A percentile compares a stretch with the other conserved stretches of the same genome.
These are phyloP conservation scores for Epinotia brunnichana DNA, from an alignment of 2,888 invertebrate genomes.

Conservation along the genomic window DNA sequence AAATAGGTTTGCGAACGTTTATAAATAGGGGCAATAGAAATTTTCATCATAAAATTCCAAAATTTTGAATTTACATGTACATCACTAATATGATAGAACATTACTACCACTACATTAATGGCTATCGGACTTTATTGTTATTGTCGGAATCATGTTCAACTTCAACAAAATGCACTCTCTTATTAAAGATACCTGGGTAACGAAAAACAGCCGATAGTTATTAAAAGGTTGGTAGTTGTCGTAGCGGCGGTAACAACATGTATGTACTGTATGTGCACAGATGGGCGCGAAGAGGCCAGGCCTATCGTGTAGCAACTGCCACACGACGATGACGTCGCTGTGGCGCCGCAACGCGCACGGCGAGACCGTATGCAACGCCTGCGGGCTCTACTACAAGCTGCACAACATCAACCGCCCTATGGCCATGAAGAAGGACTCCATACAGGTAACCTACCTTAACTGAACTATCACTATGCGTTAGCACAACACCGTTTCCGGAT, in stretches of 20 bases:
- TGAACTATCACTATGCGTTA: too few species aligned
- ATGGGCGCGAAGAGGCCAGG: conserved; percentile 90
- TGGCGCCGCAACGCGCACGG: conserved; percentile 89
- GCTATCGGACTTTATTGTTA: neutral
- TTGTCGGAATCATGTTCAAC: neutral
- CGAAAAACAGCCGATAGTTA: neutral
- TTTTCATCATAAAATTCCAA: too few species aligned
- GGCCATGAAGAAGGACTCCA: conserved; percentile 89
- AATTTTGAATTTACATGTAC: neutral
- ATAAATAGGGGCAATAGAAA: neutral
- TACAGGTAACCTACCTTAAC: conserved; percentile 64
- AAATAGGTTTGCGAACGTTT: neutral
- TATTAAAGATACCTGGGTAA: too few species aligned
- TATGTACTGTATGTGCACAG: conserved; percentile 56
- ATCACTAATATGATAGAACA: neutral
- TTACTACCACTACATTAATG: neutral
- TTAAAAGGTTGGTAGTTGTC: neutral
- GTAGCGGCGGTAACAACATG: conserved; percentile 1
- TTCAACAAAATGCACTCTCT: neutral
- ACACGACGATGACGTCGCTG: conserved; percentile 94
- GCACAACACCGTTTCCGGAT: too few species aligned
- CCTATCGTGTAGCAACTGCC: conserved; percentile 94
- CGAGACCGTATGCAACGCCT: conserved; percentile 99
- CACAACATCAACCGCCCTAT: conserved; percentile 95
- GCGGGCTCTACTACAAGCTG: conserved; percentile 98